A percentile compares a stretch with the other conserved stretches of the same genome.
Conservation (phyloP, 2,113 vertebrate species). For the Cariama cristata region DNA sequence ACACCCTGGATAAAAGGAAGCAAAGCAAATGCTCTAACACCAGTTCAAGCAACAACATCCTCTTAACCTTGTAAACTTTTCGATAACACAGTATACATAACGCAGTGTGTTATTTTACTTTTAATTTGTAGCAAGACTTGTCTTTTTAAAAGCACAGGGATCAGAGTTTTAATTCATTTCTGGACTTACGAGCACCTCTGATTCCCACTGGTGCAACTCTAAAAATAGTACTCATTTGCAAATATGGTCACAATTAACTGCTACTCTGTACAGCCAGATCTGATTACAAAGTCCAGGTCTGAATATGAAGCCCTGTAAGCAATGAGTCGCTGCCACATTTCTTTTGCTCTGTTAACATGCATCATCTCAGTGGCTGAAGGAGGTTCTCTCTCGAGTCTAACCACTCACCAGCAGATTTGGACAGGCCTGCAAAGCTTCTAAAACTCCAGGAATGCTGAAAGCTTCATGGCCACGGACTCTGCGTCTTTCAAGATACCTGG, state of each 20-base stretch:
- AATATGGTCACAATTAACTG: not conserved
- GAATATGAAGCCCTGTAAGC: not conserved
- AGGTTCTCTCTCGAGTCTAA: not conserved
- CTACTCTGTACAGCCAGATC: not conserved
- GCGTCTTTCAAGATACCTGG: constrained; percentile 93
- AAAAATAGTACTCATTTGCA: not conserved
- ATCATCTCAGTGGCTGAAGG: not conserved
- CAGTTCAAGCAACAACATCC: not conserved
- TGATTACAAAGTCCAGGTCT: not conserved
- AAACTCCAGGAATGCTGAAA: constrained; percentile 96
- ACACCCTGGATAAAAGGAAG: constrained; percentile 85
- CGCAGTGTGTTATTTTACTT: not conserved
- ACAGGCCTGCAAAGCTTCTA: constrained; percentile 95
- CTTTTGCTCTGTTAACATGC: not conserved
- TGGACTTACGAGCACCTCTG: not conserved
- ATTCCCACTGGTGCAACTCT: not conserved
- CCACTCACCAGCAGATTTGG: constrained; percentile 92
- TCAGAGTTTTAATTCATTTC: not conserved
- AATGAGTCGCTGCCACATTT: not conserved
- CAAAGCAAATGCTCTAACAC: constrained; percentile 26
- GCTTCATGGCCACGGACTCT: constrained; percentile 94
- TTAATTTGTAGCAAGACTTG: not conserved
- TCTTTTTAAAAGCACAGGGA: not conserved
- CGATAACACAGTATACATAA: not conserved
- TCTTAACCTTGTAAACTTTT: not conserved